Percentiles rank a stretch among this genome's conserved stretches.
Evolutionary conservation across 1,140 invertebrate species (phyloP).

Genomic region (Microplitis mediator): DNA sequence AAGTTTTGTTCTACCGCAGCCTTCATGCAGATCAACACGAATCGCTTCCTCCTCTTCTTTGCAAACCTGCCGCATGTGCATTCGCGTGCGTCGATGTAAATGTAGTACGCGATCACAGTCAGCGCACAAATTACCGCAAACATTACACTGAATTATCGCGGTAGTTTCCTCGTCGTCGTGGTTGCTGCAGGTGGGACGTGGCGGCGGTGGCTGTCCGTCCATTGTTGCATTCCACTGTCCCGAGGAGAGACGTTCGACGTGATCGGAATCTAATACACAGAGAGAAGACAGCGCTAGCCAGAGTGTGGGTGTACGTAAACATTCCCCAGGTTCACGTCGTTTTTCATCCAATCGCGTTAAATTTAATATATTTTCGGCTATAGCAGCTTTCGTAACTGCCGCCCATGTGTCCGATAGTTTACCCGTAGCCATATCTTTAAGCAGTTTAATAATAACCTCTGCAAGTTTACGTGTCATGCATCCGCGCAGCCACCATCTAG

Average conservation of each 20-base stretch:
- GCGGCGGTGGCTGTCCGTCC: constrained; percentile 67
- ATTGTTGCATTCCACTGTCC: constrained; percentile 70
- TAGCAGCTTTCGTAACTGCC: constrained; percentile 84
- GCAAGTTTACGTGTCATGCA: constrained; percentile 82
- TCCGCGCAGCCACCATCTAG: constrained; percentile 88
- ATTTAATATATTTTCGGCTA: constrained; percentile 88
- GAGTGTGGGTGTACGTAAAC: constrained; percentile 80
- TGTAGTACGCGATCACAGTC: constrained; percentile 96
- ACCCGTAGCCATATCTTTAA: constrained; percentile 90
- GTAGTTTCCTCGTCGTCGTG: constrained; percentile 96
- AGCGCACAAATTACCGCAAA: constrained; percentile 90
- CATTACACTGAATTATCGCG: constrained; percentile 90
- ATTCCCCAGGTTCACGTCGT: constrained; percentile 74
- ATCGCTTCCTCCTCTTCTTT: constrained; percentile 95
- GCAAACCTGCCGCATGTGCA: constrained; percentile 89
- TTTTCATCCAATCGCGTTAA: constrained; percentile 81
- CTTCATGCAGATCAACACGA: constrained; percentile 93
- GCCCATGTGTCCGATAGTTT: constrained; percentile 87
- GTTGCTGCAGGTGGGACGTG: constrained; percentile 86
- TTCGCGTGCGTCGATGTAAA: constrained; percentile 84
- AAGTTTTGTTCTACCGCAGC: constrained; percentile 92
- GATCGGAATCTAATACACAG: constrained; percentile 89
- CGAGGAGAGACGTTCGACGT: constrained; percentile 81
- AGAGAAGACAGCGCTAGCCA: constrained; percentile 94
- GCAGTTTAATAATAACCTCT: constrained; percentile 83